A percentile compares a stretch with the other conserved stretches of the same genome.
These are phyloP conservation scores for Ploceus nigricollis DNA, from an alignment of 2,113 vertebrate genomes.

Conservation along the genomic window DNA sequence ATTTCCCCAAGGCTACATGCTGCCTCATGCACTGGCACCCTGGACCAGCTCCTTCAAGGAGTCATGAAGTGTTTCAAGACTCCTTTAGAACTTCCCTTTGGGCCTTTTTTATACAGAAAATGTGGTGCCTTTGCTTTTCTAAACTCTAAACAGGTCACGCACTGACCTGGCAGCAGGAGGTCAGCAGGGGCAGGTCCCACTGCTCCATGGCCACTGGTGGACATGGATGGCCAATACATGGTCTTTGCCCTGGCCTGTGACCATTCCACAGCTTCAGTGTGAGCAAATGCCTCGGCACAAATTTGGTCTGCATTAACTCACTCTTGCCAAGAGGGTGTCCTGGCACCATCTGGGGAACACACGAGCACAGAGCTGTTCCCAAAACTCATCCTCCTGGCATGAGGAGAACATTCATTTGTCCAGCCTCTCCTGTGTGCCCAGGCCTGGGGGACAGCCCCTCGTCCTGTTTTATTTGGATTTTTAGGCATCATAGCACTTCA, in stretches of 20 bases:
- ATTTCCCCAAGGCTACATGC: neutral
- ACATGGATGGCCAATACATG: rapidly evolving
- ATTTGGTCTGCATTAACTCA: neutral
- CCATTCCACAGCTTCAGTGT: neutral
- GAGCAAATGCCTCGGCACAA: neutral
- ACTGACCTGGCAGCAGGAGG: neutral
- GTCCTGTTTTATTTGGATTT: neutral
- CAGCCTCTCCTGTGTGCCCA: neutral
- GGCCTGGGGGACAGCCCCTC: neutral
- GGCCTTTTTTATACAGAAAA: neutral
- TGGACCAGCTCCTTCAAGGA: neutral
- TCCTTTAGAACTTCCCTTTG: neutral
- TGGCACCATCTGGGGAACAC: neutral
- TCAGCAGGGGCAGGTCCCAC: neutral
- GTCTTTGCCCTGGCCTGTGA: neutral
- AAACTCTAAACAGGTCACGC: neutral
- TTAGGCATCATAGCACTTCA: neutral
- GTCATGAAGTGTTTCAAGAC: neutral
- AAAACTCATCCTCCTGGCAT: neutral
- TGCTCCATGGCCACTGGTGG: neutral
- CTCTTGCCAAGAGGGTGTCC: neutral
- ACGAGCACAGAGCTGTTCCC: neutral
- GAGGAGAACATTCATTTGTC: neutral
- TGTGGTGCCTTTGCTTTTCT: neutral
- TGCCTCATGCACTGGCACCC: neutral